These are phyloP conservation scores for Stomorhina lunata DNA, from an alignment of 2,888 invertebrate genomes.

Conservation along the genomic window DNA sequence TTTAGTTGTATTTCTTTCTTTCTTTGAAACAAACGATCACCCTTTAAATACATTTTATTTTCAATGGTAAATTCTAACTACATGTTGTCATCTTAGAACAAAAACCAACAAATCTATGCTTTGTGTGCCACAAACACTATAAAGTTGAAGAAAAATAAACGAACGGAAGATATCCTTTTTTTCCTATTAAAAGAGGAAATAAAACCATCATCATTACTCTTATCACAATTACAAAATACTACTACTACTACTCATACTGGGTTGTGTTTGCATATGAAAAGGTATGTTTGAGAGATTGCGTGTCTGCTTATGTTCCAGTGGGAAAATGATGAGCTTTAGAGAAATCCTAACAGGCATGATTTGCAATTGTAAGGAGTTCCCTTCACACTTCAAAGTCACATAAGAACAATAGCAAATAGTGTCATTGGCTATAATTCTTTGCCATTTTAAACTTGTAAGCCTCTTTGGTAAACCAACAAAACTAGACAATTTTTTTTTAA, in stretches of 20 bases:
- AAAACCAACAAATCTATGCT: background rate
- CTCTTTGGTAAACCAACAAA: no score
- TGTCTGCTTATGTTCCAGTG: background rate
- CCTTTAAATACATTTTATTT: background rate
- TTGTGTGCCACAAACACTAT: background rate
- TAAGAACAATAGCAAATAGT: no score
- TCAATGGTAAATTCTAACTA: background rate
- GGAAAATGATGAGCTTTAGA: no score
- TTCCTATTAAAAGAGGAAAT: constrained; percentile 46
- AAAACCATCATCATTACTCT: constrained; percentile 53
- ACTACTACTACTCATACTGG: no score
- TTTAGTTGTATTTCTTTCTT: background rate
- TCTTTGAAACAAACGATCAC: background rate
- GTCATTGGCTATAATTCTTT: no score
- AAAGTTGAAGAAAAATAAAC: background rate
- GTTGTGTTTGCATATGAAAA: background rate
- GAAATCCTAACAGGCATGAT: no score
- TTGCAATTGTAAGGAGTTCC: no score
- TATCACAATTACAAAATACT: constrained; percentile 42
- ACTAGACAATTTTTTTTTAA: no score
- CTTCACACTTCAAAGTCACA: no score
- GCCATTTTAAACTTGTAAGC: no score
- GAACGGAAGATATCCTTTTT: constrained; percentile 29
- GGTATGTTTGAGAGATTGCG: background rate
- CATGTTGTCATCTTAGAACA: background rate